Conservation (phyloP, 2,113 vertebrate genomes). For the Leptobrachium ailaonicum region DNA sequence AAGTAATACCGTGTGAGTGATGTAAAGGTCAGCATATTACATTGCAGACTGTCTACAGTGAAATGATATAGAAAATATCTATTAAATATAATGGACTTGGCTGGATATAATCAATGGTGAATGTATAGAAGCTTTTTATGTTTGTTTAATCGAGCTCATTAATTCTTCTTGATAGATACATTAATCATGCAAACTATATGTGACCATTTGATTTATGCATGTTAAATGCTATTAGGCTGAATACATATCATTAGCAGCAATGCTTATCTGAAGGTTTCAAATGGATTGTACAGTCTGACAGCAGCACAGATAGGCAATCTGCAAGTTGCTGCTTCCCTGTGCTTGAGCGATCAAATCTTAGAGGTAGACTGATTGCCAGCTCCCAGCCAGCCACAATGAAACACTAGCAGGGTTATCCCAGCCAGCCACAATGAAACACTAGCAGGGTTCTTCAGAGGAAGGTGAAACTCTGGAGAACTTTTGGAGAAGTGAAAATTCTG, state of each 20-base stretch:
- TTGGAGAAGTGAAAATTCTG: no score
- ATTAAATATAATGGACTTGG: constrained; percentile 45
- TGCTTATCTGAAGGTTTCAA: constrained; percentile 35
- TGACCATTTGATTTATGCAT: constrained; percentile 45
- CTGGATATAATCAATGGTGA: constrained; percentile 38
- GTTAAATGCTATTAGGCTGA: constrained; percentile 39
- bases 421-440: no score
- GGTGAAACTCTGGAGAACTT: no score
- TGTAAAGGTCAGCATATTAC: no score
- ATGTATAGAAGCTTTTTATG: constrained; percentile 43
- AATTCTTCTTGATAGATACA: constrained; percentile 43
- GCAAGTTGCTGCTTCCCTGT: no score
- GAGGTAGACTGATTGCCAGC: no score
- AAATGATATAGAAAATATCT: constrained; percentile 27
- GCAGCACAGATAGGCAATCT: neutral
- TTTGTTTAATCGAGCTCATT: constrained; percentile 46
- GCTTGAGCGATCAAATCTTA: no score
- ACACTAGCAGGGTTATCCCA: no score
- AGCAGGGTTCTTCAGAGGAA: no score
- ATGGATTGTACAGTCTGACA: constrained; percentile 27
- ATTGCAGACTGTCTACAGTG: constrained; percentile 5
- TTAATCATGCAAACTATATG: constrained; percentile 41
- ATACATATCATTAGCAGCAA: constrained; percentile 38
- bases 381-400: no score
- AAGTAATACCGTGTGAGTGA: no score